Conservation (phyloP, 2,113 vertebrate genomes). For the Paralichthys olivaceus region DNA sequence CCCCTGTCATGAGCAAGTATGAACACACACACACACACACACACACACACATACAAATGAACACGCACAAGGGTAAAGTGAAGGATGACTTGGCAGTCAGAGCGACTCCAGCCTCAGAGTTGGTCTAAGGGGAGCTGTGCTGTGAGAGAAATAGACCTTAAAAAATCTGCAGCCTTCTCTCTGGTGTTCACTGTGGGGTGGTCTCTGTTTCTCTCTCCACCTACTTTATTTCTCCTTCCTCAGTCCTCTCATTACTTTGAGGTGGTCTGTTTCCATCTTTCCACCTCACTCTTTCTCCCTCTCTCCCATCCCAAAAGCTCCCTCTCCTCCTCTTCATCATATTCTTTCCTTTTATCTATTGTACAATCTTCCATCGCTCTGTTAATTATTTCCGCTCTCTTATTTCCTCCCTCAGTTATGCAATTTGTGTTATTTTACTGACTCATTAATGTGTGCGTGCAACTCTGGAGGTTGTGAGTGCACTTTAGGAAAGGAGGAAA, state of each 20-base stretch:
- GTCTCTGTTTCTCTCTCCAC: conserved; percentile 56
- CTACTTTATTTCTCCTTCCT: conserved; percentile 53
- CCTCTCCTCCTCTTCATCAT: conserved; percentile 1
- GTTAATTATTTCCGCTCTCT: conserved; percentile 52
- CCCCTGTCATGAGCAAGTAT: conserved; percentile 44
- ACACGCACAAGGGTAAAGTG: conserved; percentile 28
- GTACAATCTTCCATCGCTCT: conserved; percentile 28
- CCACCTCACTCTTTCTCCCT: conserved; percentile 25
- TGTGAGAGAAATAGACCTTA: conserved; percentile 56
- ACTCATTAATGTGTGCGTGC: neutral
- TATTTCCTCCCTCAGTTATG: conserved; percentile 41
- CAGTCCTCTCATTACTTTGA: conserved; percentile 54
- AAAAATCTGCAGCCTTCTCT: conserved; percentile 51
- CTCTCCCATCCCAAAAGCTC: conserved; percentile 26
- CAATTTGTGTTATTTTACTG: neutral
- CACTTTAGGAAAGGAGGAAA: conserved; percentile 21
- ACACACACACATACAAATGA: conserved; percentile 25
- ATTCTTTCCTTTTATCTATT: conserved; percentile 39
- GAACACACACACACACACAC: conserved; percentile 37
- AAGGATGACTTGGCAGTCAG: conserved; percentile 67
- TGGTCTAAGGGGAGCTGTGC: conserved; percentile 59
- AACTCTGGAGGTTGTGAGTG: neutral
- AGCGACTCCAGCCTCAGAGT: conserved; percentile 48
- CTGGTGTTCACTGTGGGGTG: conserved; percentile 66
- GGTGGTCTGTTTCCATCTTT: conserved; percentile 60